Conservation (phyloP, 1,140 invertebrate species). For the Calosoma granatense region DNA sequence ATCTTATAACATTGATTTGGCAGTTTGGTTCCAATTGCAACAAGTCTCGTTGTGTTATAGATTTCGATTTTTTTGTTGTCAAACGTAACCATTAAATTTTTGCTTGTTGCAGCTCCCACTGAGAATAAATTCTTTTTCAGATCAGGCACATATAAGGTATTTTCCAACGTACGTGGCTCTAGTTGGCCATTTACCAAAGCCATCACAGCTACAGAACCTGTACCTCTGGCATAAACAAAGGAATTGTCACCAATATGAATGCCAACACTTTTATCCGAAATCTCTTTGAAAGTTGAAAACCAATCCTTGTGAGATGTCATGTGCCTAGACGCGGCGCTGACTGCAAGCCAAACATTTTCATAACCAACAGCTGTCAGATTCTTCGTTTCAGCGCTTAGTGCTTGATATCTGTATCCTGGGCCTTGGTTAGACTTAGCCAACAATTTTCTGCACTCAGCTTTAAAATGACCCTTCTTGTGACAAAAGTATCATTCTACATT, state of each 20-base stretch:
- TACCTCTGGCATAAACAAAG: slow-evolving; percentile 1
- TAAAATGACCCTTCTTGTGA: neutral
- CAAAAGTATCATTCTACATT: too few relatives aligned
- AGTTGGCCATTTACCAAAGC: too few relatives aligned
- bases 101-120: slow-evolving; percentile 10
- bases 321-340: slow-evolving; percentile 11
- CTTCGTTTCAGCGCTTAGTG: neutral
- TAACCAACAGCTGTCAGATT: neutral
- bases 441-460: neutral
- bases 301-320: slow-evolving; percentile 11
- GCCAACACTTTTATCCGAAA: too few relatives aligned
- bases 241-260: slow-evolving; percentile 9
- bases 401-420: neutral
- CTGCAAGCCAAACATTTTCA: slow-evolving; percentile 7
- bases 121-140: slow-evolving; percentile 14
- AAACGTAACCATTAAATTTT: slow-evolving; percentile 5
- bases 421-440: neutral
- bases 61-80: neutral
- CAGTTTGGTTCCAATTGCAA: slow-evolving; percentile 1
- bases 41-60: neutral
- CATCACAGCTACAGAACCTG: too few relatives aligned
- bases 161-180: slow-evolving; percentile 9
- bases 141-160: slow-evolving; percentile 11
- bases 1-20: slow-evolving; percentile 1
- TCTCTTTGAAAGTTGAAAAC: too few relatives aligned